A percentile compares a stretch with the other conserved stretches of the same genome.
phyloP scores from a whole-genome alignment of 2,113 vertebrate genomes.

The Daphoenositta chrysoptera region DNA sequence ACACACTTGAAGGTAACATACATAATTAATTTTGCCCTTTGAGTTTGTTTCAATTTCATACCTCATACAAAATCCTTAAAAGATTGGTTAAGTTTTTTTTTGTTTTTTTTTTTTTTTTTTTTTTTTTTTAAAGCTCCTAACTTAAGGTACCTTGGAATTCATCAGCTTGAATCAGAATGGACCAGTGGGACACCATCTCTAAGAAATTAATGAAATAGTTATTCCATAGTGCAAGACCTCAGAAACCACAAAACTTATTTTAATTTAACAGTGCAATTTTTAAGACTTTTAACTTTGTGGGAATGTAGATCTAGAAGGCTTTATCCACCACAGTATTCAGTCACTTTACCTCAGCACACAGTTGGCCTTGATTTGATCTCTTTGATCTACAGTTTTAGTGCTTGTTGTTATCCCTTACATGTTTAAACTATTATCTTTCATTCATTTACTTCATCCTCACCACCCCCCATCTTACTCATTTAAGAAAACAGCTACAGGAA shows the following conservation, averaged over 20 bases:
- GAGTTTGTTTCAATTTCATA: neutral
- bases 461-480: fast-evolving
- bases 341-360: neutral
- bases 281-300: neutral
- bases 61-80: neutral
- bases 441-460: neutral
- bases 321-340: neutral
- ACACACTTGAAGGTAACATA: neutral
- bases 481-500: neutral
- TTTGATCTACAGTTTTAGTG: neutral
- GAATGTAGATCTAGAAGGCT: neutral
- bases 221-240: neutral
- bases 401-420: neutral
- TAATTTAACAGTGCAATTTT: neutral
- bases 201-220: neutral
- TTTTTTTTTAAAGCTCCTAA: neutral
- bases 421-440: neutral
- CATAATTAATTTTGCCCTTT: neutral
- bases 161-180: neutral
- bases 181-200: neutral
- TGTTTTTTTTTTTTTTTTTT: neutral
- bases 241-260: neutral
- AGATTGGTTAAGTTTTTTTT: neutral
- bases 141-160: neutral
- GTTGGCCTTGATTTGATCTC: neutral